A percentile compares a stretch with the other conserved stretches of the same genome.
phyloP scores from a whole-genome alignment of 2,797 vertebrate genomes.

The Artibeus lituratus region DNA sequence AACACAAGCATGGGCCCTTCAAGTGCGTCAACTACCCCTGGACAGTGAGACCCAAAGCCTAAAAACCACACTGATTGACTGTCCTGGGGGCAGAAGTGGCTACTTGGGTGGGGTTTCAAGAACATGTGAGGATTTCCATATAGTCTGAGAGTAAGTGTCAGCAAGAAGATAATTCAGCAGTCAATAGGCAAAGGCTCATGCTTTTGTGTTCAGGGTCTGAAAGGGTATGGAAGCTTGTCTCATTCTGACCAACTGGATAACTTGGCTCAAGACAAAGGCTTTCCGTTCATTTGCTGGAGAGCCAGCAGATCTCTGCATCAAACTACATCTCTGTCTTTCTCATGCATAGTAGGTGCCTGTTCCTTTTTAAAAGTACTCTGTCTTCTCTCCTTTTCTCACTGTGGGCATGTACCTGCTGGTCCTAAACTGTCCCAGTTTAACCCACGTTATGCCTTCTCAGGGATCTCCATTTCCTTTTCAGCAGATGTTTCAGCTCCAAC shows the following conservation, averaged over 20 bases:
- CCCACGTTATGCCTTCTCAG: neutral
- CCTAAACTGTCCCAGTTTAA: neutral
- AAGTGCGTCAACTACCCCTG: neutral
- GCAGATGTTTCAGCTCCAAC: neutral
- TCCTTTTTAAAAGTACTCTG: neutral
- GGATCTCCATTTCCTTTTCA: neutral
- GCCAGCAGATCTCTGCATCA: fast-evolving
- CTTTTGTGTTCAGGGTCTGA: neutral
- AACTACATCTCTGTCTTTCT: neutral
- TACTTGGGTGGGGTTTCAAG: neutral
- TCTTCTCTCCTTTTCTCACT: neutral
- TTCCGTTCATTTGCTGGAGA: neutral
- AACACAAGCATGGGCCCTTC: neutral
- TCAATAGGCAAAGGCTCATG: neutral
- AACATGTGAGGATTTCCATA: neutral
- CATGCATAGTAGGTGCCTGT: neutral
- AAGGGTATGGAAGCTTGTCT: neutral
- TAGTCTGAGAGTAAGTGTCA: neutral
- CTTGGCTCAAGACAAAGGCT: neutral
- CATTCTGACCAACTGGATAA: neutral
- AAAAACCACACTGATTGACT: neutral
- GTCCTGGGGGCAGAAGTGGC: neutral
- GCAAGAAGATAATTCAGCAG: neutral
- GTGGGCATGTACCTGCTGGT: neutral
- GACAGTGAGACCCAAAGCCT: neutral